phyloP scores from a whole-genome alignment of 2,888 invertebrate genomes.

The Lithodes maja region DNA sequence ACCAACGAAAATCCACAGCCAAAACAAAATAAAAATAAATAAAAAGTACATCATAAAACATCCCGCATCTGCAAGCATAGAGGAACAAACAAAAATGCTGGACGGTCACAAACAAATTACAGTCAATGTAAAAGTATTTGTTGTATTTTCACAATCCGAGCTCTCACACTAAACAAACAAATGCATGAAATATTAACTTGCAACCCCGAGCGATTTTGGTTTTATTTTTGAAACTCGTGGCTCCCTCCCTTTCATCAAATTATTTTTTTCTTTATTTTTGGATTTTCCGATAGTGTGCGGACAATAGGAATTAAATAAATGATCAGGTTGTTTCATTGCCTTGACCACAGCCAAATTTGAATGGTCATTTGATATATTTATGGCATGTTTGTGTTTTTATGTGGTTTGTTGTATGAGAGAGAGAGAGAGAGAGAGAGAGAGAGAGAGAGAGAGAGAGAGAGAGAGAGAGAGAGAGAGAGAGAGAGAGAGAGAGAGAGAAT shows the following conservation, averaged over 20 bases:
- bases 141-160: no score
- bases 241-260: neutral
- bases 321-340: neutral
- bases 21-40: neutral
- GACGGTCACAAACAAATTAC: neutral
- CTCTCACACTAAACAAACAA: neutral
- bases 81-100: slow-evolving; percentile 4
- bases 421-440: slow-evolving; percentile 38
- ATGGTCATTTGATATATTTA: neutral
- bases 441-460: slow-evolving; percentile 48
- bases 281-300: neutral
- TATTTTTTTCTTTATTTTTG: neutral
- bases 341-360: neutral
- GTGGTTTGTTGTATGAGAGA: slow-evolving; percentile 5
- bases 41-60: neutral
- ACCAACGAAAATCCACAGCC: no score
- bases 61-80: neutral
- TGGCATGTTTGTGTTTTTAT: neutral
- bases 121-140: no score
- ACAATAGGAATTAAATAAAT: neutral
- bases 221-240: neutral
- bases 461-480: slow-evolving; percentile 47
- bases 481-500: slow-evolving; percentile 23
- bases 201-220: neutral
- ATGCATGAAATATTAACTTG: neutral